A percentile compares a stretch with the other conserved stretches of the same genome.
Conservation (phyloP, 1,140 invertebrate species). For the Zaprionus taronus region DNA sequence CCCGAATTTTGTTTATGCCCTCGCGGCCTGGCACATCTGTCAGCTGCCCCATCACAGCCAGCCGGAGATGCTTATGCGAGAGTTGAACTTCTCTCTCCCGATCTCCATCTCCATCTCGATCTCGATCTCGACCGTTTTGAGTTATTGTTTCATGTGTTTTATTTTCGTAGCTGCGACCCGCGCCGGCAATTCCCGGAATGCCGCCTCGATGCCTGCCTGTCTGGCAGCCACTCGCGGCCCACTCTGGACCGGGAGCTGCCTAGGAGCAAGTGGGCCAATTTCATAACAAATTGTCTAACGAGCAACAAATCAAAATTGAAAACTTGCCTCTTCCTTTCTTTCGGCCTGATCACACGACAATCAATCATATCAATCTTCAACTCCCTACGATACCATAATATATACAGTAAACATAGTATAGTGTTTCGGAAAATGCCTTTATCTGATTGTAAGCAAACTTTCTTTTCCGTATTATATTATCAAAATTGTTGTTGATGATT, state of each 20-base stretch:
- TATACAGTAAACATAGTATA: neutral
- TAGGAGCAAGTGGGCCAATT: constrained; percentile 53
- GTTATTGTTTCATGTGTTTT: constrained; percentile 40
- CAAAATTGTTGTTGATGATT: neutral
- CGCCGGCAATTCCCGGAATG: constrained; percentile 65
- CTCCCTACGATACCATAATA: neutral
- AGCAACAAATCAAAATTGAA: neutral
- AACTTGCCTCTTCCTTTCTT: neutral
- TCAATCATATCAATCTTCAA: constrained; percentile 5
- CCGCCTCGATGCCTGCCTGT: constrained; percentile 59
- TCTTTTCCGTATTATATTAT: neutral
- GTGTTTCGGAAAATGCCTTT: neutral
- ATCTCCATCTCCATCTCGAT: constrained; percentile 33
- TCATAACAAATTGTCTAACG: constrained; percentile 38
- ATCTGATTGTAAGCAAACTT: neutral
- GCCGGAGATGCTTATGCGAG: constrained; percentile 51
- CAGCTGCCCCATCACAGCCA: constrained; percentile 66
- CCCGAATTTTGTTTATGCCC: constrained; percentile 63
- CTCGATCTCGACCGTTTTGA: constrained; percentile 16
- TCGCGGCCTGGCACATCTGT: constrained; percentile 64
- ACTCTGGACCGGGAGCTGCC: constrained; percentile 4
- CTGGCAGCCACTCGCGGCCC: constrained; percentile 60
- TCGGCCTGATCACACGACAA: neutral
- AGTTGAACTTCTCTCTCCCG: constrained; percentile 54
- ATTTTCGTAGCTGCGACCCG: constrained; percentile 56